Conservation (phyloP, 1,140 invertebrate genomes). For the Chelonus insularis region DNA sequence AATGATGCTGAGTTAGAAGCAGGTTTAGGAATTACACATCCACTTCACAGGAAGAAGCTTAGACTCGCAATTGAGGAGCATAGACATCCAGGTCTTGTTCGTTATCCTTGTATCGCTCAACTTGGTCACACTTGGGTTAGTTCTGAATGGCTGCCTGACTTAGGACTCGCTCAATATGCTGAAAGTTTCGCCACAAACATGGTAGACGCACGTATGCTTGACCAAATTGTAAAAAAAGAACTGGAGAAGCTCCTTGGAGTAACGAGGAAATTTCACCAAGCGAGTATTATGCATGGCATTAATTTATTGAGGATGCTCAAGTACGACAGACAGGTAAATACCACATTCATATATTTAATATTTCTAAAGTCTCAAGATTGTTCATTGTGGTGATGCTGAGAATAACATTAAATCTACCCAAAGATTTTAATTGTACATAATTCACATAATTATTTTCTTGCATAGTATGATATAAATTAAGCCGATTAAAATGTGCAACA, state of each 20-base stretch:
- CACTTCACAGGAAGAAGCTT: constrained; percentile 90
- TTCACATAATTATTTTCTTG: not conserved
- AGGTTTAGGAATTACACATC: constrained; percentile 83
- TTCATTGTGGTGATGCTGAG: no score
- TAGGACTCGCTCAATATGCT: constrained; percentile 84
- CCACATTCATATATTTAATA: constrained; percentile 3
- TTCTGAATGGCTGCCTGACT: constrained; percentile 87
- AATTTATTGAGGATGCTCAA: constrained; percentile 88
- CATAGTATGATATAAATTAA: not conserved
- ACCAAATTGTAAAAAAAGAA: constrained; percentile 90
- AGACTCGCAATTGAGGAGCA: constrained; percentile 93
- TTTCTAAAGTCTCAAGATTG: not conserved
- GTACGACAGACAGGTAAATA: constrained; percentile 84
- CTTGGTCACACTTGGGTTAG: constrained; percentile 90
- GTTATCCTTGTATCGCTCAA: constrained; percentile 83
- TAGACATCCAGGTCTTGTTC: constrained; percentile 78
- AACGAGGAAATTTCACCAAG: constrained; percentile 90
- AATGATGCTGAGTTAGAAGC: constrained; percentile 86
- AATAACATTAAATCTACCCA: not conserved
- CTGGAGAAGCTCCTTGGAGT: constrained; percentile 89
- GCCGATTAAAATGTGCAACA: not conserved
- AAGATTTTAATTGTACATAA: not conserved
- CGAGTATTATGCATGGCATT: constrained; percentile 89
- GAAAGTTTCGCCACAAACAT: constrained; percentile 87
- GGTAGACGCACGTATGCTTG: constrained; percentile 89